Evolutionary conservation across 2,888 invertebrate species (phyloP), one percentile per base, ranked within the genome.

Genomic region (Polylopha cassiicola): DNA sequence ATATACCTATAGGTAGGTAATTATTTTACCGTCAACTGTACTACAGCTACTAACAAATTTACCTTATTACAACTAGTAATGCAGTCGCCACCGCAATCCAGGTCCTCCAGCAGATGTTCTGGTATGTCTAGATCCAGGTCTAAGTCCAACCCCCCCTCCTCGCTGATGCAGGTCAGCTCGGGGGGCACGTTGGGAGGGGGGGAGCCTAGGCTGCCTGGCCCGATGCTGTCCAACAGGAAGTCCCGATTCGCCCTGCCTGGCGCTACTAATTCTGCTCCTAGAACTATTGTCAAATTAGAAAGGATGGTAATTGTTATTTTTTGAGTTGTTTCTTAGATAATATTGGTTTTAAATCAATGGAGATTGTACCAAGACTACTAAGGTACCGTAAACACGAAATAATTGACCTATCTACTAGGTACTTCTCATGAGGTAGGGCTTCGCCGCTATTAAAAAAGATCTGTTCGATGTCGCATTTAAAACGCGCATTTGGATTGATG

Each of bases 51-150:
- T 5, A 32, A 11, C 5, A 14, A 11, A 10, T 10, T 33, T 52
- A 87, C 91, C 87, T 93, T 93, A 82, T 93, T 93, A 76, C 93
- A 94, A 47, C 93, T 93, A 52, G 93, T 93, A 71, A 94, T 93
- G 72, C 93, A 93, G 70, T 93, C 93, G 37, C 92, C 92, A 47
- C 92, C 92, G 65, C 92, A 92, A 65, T 93, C 92, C 50, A 93
- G 79, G 59, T 93, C 93, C 44, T 93, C 93, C 16, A 93, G 84
- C 38, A 93, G 73, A 65, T 93, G 92, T 60, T 94, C 93, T 0
- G 85, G 85, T 57, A 85, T 77, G 32, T 84, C 84, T 39, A 85
- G 61, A 10, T 93, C 93, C 27, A 94, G 85, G 71, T 94, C 94
- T 86, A 94, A 90, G 59, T 94, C 94, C 0, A 93, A 90, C 32